Base-by-base conservation (phyloP, 2,888 invertebrate genomes). In the Orchesellides sinensis region DNA sequence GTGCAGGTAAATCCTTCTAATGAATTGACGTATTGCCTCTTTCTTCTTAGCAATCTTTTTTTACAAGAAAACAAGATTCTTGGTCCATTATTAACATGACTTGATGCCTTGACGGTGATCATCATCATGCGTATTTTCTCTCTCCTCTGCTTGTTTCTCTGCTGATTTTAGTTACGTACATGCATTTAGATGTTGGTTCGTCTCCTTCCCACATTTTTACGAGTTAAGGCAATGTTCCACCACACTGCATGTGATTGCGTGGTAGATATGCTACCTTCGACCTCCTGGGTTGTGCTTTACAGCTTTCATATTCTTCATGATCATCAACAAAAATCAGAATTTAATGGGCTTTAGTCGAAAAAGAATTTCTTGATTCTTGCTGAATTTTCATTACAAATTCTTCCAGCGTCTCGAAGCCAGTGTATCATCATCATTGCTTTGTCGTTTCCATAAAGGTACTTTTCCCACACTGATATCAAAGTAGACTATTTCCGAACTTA, bases 1-100 rank as follows among this genome's bases (percentile, higher is more conserved):
- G 49, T 63, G 69, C 80, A 84, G 84, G 84, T 83, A 84, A 84
- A 84, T 83, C 84, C 84, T 80, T 70, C 75, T 84, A 84, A 84
- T 84, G 84, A 84, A 84, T 84, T 84, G 84, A 84, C 84, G 80
- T 83, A 84, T 84, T 83, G 84, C 83, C 70, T 68, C 49, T 47
- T 77, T 63, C 54, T 66, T 63, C 40, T 32, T 27, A 56, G 23
- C 3, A 52, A 70, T 54, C 21, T 70, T 56, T 27, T 32, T 70
- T 27, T 49, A 32, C 47, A 69, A 77, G 69, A 77, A 68, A 77
- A 77, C 77, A 77, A 77, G 69, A 68, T 68, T 61, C 40, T 45
- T 40, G 69, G 59, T 69, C 78, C 66, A 54, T 63, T 59, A 59
- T 59, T 63, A 63, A 63, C 63, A 35, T 63, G 63, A 54, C 47